Evolutionary conservation across 2,113 vertebrate species (phyloP), one percentile per base, ranked within the genome.

Genomic region (Thomomys bottae): DNA sequence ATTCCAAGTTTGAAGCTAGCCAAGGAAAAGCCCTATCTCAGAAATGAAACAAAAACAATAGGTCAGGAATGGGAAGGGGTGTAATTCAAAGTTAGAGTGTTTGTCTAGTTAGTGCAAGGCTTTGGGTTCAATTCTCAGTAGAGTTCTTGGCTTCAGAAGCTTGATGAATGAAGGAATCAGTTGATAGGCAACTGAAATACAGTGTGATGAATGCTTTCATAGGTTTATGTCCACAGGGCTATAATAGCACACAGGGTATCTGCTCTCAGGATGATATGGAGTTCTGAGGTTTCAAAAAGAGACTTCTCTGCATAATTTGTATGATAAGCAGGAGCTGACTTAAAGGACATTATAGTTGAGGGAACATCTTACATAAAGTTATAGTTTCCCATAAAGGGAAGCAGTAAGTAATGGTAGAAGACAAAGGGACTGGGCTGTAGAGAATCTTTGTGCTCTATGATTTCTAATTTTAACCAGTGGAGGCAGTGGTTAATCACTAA

Each of bases 231-330:
- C n/a, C n/a, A 28, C 21, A 67, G 54, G 61, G 18, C 24, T 57
- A 4, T 30, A 76, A 67, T 12, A 32, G 42, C 34, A 68, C 12
- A 32, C 15, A 64, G 72, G 24, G 54, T 23, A 54, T 28, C 34
- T 84, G 18, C 8, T 28, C 30, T n/a, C 30, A 85, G 11, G 38
- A 23, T 70, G 49, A 75, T 49, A 30, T 34, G 32, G 30, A 84
- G 57, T n/a, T 54, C 75, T 30, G 21, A 71, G 64, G 23, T 64
- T 34, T 88, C 26, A 67, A 59, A 85, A 82, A 72, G 32, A n/a
- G 49, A 92, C 72, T 86, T 87, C 30, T 87, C 54, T 80, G 40
- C 28, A 88, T 63, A 91, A 72, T 40, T 28, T 91, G 12, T 75
- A 72, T 42, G 15, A 73, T 38, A 63, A 54, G 10, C 32, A 76